Base-by-base conservation (phyloP, 1,140 invertebrate genomes). In the Bombus cullumanus region DNA sequence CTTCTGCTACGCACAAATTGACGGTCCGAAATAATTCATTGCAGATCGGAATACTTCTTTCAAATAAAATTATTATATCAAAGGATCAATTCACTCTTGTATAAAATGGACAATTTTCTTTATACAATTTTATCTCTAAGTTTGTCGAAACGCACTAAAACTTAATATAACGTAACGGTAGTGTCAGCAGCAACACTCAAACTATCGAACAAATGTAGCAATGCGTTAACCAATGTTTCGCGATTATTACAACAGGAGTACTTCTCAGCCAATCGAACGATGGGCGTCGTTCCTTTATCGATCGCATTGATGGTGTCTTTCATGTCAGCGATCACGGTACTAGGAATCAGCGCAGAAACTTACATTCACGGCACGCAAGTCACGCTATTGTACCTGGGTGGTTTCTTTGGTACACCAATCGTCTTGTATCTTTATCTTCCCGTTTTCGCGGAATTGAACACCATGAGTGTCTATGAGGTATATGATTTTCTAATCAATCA, bases 231-330 rank as follows among this genome's bases (percentile, higher is more conserved):
- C 12, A 28, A 57, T 74, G 41, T 66, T 31, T 43, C 31, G 31
- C 15, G 73, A 85, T 85, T 69, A 81, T 62, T 39, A 47, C 85
- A 1, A 88, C 94, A 98, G 96, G 98, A 98, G 94, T 99, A 98
- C 92, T 96, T 99, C 88, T 93, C 98, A 69, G 98, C 97, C 0
- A 97, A 98, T 91, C 96, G 96, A 77, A 97, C 97, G 76, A 98
- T 98, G 97, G 96, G 96, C 13, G 95, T 98, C 76, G 92, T 96
- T 39, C 98, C 98, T 0, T 98, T 99, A 0, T 97, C 98, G 22
- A 97, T 99, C 87, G 98, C 98, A 22, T 93, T 99, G 53, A 98
- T 98, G 97, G 98, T 98, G 41, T 98, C 98, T 85, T 99, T 99
- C 93, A 98, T 99, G 97, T 99, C 98, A 3, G 98, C 98, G 41